A percentile compares a stretch with the other conserved stretches of the same genome.
These are phyloP conservation scores for Clytia hemisphaerica DNA, from an alignment of 30 jellyfish, hydroid and myxozoan genomes.

Conservation along the genomic window DNA sequence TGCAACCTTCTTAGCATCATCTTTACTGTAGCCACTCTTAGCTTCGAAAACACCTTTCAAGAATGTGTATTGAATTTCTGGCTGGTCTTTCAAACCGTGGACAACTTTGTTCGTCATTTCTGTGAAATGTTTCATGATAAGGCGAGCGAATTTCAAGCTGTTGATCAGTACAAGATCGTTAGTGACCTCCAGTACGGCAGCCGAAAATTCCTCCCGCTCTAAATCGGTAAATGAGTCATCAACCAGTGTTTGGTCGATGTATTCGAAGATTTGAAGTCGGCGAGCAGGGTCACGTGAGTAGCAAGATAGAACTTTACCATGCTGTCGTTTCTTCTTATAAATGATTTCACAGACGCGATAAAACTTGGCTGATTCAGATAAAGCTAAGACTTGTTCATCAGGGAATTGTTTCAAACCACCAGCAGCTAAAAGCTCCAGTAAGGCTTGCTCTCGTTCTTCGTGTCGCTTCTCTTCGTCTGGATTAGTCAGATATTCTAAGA, in stretches of 20 bases:
- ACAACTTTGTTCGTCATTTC: constrained; percentile 53
- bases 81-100: constrained; percentile 39
- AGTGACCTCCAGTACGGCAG: constrained; percentile 61
- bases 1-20: too few species aligned
- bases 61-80: constrained; percentile 63
- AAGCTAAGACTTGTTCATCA: constrained; percentile 68
- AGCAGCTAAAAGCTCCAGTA: constrained; percentile 76
- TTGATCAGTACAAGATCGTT: constrained; percentile 66
- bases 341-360: constrained; percentile 86
- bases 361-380: constrained; percentile 92
- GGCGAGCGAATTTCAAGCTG: constrained; percentile 63
- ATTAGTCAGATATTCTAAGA: constrained; percentile 74
- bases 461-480: constrained; percentile 93
- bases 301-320: constrained; percentile 78
- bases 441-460: constrained; percentile 97
- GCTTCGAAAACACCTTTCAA: constrained; percentile 75
- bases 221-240: constrained; percentile 89
- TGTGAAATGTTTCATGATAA: constrained; percentile 56
- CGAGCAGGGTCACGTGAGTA: constrained; percentile 87
- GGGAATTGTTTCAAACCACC: constrained; percentile 89
- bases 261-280: constrained; percentile 45
- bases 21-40: constrained; percentile 30
- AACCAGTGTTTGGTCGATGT: constrained; percentile 49
- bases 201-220: constrained; percentile 63
- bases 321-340: constrained; percentile 64